Base-by-base conservation (phyloP, 2,113 vertebrate species). In the Euleptes europaea region DNA sequence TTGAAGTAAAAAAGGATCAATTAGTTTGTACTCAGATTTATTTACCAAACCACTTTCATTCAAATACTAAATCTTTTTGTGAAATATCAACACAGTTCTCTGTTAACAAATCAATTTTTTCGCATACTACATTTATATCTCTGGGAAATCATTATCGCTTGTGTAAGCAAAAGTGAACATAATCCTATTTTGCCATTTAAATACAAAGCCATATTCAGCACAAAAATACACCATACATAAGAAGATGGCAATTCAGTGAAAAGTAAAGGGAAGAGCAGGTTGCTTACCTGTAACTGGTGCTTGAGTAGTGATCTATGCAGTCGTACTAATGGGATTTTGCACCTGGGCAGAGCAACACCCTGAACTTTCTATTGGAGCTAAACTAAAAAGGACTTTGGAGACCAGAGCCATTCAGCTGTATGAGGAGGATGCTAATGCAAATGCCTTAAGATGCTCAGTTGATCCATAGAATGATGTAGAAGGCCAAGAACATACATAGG, bases 1-100 rank as follows among this genome's bases (percentile, higher is more conserved):
- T 82, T 85, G 93, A 92, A 67, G 57, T 78, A 75, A 79, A 77
- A 33, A 80, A 1, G 54, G 81, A 44, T 91, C 87, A 87, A 38
- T 72, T 72, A 69, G 35, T 71, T 57, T 57, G 44, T 1, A 0
- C 47, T 28, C 42, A 72, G 26, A 31, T 60, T 69, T 66, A 82
- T 67, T 63, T 67, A 4, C 60, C 49, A 38, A 78, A 35, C 31
- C 67, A 84, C 0, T 40, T 71, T 26, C 42, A 73, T 19, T n/a
- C 40, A n/a, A 33, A 40, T 28, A n/a, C 42, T 49, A 63, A 23
- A 44, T 44, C 75, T 31, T 70, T 78, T 84, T 42, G 31, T 76
- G 14, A 84, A 51, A 66, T 33, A 35, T 2, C 21, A 60, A 57
- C 15, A 49, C 26, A 78, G 11, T 23, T 70, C 2, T 69, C n/a